Percentiles rank a stretch among this genome's conserved stretches.
Evolutionary conservation across 2,113 vertebrate species (phyloP).

Genomic region (Cavia porcellus): DNA sequence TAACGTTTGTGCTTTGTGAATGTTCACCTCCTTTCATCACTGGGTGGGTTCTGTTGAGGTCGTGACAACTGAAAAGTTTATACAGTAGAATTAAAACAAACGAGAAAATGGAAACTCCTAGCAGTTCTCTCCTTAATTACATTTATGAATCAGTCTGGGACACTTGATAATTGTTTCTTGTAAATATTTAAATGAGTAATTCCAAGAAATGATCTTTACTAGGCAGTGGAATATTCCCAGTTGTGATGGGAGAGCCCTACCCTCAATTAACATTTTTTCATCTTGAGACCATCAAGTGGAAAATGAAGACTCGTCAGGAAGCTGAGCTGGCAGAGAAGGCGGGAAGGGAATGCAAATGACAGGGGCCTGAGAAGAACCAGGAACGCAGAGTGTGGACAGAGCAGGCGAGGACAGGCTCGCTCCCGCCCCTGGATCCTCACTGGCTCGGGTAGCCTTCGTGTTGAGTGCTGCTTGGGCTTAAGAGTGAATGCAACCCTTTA

Average conservation of each 20-base stretch:
- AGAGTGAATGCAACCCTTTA: background rate
- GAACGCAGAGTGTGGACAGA: background rate
- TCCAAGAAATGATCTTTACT: slow-evolving; percentile 75
- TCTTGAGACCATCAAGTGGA: slow-evolving; percentile 42
- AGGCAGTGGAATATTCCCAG: slow-evolving; percentile 52
- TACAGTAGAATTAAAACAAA: slow-evolving; percentile 69
- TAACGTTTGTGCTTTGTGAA: slow-evolving; percentile 38
- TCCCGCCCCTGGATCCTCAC: accelerated
- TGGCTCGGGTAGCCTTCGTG: background rate
- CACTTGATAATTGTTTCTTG: slow-evolving; percentile 76
- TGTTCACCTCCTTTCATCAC: slow-evolving; percentile 61
- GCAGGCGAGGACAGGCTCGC: accelerated
- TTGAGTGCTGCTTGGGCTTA: background rate
- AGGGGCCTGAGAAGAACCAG: accelerated
- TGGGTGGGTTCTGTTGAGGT: slow-evolving; percentile 53
- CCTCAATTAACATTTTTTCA: slow-evolving; percentile 68
- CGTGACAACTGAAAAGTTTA: slow-evolving; percentile 61
- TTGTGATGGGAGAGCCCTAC: slow-evolving; percentile 53
- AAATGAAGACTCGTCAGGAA: slow-evolving; percentile 34
- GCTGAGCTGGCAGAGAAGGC: background rate
- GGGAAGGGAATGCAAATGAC: background rate
- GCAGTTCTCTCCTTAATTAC: slow-evolving; percentile 76
- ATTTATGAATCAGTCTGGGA: slow-evolving; percentile 74
- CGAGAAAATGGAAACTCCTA: slow-evolving; percentile 75
- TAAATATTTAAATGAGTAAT: slow-evolving; percentile 78